Conservation (phyloP, 2,888 invertebrate genomes). For the Labia minor region DNA sequence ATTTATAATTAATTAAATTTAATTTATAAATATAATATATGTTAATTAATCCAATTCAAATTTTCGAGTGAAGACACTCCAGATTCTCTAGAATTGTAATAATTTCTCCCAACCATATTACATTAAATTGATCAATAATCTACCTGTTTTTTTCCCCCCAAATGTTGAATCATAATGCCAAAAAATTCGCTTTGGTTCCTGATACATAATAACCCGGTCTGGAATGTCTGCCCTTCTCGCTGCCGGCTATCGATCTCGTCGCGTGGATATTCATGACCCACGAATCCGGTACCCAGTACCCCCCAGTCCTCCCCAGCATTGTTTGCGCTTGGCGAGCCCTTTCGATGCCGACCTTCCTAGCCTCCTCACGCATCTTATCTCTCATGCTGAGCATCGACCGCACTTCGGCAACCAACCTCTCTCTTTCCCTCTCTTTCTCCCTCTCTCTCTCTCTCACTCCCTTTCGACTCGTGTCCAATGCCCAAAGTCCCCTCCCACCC, state of each 20-base stretch:
- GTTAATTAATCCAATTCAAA: too few species aligned
- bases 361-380: neutral
- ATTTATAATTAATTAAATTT: too few species aligned
- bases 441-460: too few species aligned
- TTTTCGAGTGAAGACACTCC: too few species aligned
- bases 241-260: constrained; percentile 1
- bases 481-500: too few species aligned
- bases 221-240: neutral
- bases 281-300: neutral
- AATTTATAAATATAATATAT: too few species aligned
- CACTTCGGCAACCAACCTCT: neutral
- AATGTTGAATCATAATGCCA: too few species aligned
- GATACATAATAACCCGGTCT: neutral
- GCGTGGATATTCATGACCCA: constrained; percentile 5
- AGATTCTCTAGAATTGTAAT: too few species aligned
- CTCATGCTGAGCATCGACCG: neutral
- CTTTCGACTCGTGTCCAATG: too few species aligned
- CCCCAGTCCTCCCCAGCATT: neutral
- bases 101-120: too few species aligned
- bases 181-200: neutral
- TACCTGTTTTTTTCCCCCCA: too few species aligned
- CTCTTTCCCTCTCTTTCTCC: neutral
- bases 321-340: constrained; percentile 7
- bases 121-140: too few species aligned
- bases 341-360: neutral